phyloP scores from a whole-genome alignment of 2,797 vertebrate genomes.

The Gymnodraco acuticeps region DNA sequence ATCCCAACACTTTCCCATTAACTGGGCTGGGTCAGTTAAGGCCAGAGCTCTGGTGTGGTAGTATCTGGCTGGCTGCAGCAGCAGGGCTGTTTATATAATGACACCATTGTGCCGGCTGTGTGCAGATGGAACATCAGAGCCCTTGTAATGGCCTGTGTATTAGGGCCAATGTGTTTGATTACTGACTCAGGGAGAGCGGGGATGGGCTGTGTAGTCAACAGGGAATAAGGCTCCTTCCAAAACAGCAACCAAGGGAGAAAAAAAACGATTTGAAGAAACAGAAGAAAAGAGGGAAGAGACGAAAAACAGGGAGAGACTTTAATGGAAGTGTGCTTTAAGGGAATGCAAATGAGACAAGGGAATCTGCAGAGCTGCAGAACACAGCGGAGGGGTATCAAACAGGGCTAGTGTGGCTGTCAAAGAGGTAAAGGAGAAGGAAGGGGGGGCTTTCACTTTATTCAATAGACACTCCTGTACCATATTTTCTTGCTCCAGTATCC shows the following conservation, averaged over 20 bases:
- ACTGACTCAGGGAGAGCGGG: slow-evolving; percentile 80
- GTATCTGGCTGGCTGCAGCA: slow-evolving; percentile 69
- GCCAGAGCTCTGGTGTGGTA: slow-evolving; percentile 69
- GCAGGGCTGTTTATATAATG: slow-evolving; percentile 84
- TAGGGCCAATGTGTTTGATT: slow-evolving; percentile 87
- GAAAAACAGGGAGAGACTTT: slow-evolving; percentile 76
- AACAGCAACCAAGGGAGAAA: slow-evolving; percentile 71
- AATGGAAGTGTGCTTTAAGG: slow-evolving; percentile 83
- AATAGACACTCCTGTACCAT: slow-evolving; percentile 69
- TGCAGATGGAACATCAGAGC: slow-evolving; percentile 85
- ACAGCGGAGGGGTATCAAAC: slow-evolving; percentile 81
- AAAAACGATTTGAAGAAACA: slow-evolving; percentile 78
- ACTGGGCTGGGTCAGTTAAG: slow-evolving; percentile 74
- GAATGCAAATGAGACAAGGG: slow-evolving; percentile 85
- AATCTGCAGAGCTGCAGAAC: slow-evolving; percentile 82
- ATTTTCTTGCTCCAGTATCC: slow-evolving; percentile 65
- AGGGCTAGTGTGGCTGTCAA: slow-evolving; percentile 73
- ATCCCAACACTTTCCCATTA: slow-evolving; percentile 77
- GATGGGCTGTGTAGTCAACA: slow-evolving; percentile 78
- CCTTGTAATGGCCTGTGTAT: slow-evolving; percentile 86
- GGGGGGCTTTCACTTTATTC: slow-evolving; percentile 70
- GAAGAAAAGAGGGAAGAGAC: slow-evolving; percentile 67
- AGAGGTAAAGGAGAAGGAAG: slow-evolving; percentile 70
- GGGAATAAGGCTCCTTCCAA: slow-evolving; percentile 79
- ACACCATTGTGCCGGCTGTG: slow-evolving; percentile 82